Percentiles rank a stretch among this genome's conserved stretches.
Evolutionary conservation across 1,140 invertebrate genomes (phyloP).

Genomic region (Thaumatotibia leucotreta): DNA sequence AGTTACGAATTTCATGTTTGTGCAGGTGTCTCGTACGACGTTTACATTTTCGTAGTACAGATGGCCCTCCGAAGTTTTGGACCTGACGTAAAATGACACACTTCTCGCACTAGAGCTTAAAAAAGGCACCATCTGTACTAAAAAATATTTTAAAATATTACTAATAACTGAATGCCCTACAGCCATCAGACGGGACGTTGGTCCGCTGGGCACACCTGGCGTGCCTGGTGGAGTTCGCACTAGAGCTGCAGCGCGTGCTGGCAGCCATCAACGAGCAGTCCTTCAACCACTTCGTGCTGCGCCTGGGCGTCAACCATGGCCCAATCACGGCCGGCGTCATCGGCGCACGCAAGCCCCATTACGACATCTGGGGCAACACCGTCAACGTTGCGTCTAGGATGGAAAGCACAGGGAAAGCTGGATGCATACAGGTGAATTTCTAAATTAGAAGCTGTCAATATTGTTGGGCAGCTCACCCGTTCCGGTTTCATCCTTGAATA

Average conservation of each 20-base stretch:
- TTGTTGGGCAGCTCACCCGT: no score
- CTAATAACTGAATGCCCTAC: neutral
- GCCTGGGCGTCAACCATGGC: conserved; percentile 97
- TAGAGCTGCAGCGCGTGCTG: conserved; percentile 92
- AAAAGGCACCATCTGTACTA: no score
- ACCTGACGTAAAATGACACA: no score
- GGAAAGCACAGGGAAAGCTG: conserved; percentile 97
- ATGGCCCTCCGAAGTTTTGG: no score
- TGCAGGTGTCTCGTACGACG: no score
- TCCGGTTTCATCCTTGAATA: no score
- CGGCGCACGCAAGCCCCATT: conserved; percentile 95
- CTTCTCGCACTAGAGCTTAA: no score
- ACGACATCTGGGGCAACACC: conserved; percentile 97
- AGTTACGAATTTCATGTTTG: no score
- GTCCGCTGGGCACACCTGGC: conserved; percentile 91
- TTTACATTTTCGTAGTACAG: no score
- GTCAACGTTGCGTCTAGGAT: conserved; percentile 97
- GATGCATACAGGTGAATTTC: conserved; percentile 97
- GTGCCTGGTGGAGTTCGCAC: conserved; percentile 91
- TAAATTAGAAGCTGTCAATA: no score
- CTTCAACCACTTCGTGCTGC: conserved; percentile 96
- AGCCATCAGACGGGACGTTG: conserved; percentile 82
- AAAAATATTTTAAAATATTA: no score
- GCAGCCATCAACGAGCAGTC: conserved; percentile 96
- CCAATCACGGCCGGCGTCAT: conserved; percentile 97